Conservation (phyloP, 2,113 vertebrate genomes). For the Sporophila hypoxantha region DNA sequence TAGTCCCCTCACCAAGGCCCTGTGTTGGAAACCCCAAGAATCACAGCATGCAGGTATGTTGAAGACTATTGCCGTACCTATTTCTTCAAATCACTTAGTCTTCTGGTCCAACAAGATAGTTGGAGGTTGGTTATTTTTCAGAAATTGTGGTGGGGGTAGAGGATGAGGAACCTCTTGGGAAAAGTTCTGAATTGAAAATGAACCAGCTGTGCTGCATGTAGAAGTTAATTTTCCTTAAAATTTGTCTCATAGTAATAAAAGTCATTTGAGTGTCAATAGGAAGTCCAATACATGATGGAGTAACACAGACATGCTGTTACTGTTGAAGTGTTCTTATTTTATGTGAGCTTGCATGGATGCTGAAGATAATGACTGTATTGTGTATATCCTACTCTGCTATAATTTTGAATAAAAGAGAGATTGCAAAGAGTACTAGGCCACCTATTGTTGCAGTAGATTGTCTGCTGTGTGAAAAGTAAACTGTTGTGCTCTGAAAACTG, state of each 20-base stretch:
- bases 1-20: not conserved
- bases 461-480: not conserved
- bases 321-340: not conserved
- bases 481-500: not conserved
- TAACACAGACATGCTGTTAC: not conserved
- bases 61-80: not conserved
- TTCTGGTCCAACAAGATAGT: not conserved
- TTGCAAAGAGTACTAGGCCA: not conserved
- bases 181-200: not conserved
- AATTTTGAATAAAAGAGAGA: not conserved
- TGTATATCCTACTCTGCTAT: not conserved
- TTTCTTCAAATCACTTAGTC: not conserved
- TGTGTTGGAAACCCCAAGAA: not conserved
- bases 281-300: not conserved
- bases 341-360: not conserved
- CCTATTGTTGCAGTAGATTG: not conserved
- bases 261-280: fast-evolving
- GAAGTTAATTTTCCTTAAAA: not conserved
- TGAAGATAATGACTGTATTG: not conserved
- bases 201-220: not conserved
- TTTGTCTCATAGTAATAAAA: not conserved
- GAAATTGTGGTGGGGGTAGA: not conserved
- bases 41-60: not conserved
- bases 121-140: too few species aligned
- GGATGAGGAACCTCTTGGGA: not conserved